Evolutionary conservation across 2,888 invertebrate genomes (phyloP).

Genomic region (Hermaeophaga mercurialis): DNA sequence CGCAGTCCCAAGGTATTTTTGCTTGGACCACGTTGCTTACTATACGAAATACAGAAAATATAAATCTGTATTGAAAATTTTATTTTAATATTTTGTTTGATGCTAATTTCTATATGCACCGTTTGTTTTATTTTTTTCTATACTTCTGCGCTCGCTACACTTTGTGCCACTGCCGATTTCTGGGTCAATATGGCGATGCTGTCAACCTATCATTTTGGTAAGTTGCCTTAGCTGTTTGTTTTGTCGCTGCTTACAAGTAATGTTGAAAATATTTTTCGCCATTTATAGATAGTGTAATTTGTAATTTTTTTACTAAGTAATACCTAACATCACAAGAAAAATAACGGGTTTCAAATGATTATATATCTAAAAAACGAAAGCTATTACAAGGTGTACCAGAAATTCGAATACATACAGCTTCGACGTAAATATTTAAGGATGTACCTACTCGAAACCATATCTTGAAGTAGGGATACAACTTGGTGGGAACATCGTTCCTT

Average conservation of each 20-base stretch:
- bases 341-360: too few relatives aligned
- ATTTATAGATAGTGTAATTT: too few relatives aligned
- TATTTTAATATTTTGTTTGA: slow-evolving; percentile 42
- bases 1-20: background rate
- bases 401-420: too few relatives aligned
- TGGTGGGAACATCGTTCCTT: too few relatives aligned
- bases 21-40: background rate
- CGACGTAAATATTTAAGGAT: too few relatives aligned
- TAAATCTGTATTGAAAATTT: slow-evolving; percentile 31
- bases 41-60: slow-evolving; percentile 8
- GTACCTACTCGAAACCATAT: too few relatives aligned
- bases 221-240: slow-evolving; percentile 48
- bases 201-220: slow-evolving; percentile 52
- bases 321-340: too few relatives aligned
- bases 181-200: slow-evolving; percentile 47
- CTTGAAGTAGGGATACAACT: too few relatives aligned
- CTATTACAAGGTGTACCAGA: too few relatives aligned
- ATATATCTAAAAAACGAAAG: too few relatives aligned
- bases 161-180: slow-evolving; percentile 56
- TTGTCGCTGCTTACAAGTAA: slow-evolving; percentile 24
- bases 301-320: too few relatives aligned
- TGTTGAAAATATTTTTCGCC: slow-evolving; percentile 25
- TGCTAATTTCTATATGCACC: slow-evolving; percentile 59
- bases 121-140: slow-evolving; percentile 60
- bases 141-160: slow-evolving; percentile 59